These are phyloP conservation scores for Drosophila sechellia DNA, from an alignment of 1,140 invertebrate species.

Conservation along the genomic window DNA sequence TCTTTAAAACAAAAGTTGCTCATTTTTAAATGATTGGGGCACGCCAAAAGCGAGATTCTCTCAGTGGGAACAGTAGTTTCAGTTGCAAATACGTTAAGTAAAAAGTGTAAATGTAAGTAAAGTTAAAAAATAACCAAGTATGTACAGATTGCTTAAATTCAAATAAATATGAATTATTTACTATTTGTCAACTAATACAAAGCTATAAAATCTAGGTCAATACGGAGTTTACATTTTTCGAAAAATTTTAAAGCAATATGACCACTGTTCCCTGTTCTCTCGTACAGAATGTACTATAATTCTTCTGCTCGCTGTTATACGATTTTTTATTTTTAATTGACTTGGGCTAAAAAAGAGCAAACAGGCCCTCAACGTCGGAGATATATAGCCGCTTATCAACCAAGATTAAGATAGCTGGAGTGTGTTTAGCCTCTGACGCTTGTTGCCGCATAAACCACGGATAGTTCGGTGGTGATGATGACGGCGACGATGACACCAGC, in stretches of 20 bases:
- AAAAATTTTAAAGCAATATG: not conserved
- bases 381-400: constrained; percentile 55
- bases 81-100: not conserved
- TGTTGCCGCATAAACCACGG: constrained; percentile 20
- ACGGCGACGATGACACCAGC: constrained; percentile 4
- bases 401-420: constrained; percentile 29
- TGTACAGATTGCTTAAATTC: not conserved
- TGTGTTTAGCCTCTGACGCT: constrained; percentile 63
- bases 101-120: too few relatives aligned
- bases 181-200: not conserved
- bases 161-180: too few relatives aligned
- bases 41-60: constrained; percentile 13
- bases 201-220: not conserved
- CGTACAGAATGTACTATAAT: too few relatives aligned
- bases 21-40: constrained; percentile 25
- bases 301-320: not conserved
- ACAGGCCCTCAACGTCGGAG: constrained; percentile 15
- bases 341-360: constrained; percentile 39
- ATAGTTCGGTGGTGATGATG: constrained; percentile 26
- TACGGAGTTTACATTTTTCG: not conserved
- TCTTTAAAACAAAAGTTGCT: constrained; percentile 35
- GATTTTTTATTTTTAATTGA: constrained; percentile 60
- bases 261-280: constrained; percentile 20
- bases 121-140: too few relatives aligned
- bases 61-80: constrained; percentile 21